Base-by-base conservation (phyloP, 2,888 invertebrate genomes). In the Hyppa rectilinea region DNA sequence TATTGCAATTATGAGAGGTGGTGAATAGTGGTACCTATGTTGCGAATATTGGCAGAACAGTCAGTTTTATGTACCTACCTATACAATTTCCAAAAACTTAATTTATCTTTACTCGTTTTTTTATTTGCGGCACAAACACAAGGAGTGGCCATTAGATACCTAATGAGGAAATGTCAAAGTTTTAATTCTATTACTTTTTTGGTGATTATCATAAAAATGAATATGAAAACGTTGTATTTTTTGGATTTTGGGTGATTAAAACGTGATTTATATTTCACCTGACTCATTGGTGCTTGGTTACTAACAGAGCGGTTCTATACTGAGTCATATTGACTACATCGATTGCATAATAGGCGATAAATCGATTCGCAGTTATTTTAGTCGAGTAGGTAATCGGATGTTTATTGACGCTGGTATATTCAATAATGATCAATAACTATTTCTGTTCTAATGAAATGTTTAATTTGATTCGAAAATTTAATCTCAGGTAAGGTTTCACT, bases 271-370 rank as follows among this genome's bases (percentile, higher is more conserved):
- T 40, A 49, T 56, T 23, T 56, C 4, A 17, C 1, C 23, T 65
- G 64, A 75, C 7, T 78, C 78, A 78, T 49, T 9, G 1, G 40
- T 26, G n/a, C 6, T 58, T 36, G 2, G 43, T 43, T 20, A 38
- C 56, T 34, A 40, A 66, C 49, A 31, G 38, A 52, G 29, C 31
- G 43, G n/a, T 26, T 26, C 1, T 12, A 40, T 43, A 36, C 12
- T 73, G 80, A 79, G 20, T 79, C 74, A 62, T 29, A 47, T 36
- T 1, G 23, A 78, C 58, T 49, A 12, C 40, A 61, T 23, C n/a
- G 49, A 36, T 53, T 29, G n/a, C 9, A n/a, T 29, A 31, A 31
- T 31, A 43, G 7, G 17, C 34, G 4, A 43, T 53, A 20, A 40
- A 62, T 40, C 20, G n/a, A 40, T 76, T 40, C 20, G 0, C 6